Conservation (phyloP, 2,797 vertebrate genomes). For the Rhabdophis nuchalis region DNA sequence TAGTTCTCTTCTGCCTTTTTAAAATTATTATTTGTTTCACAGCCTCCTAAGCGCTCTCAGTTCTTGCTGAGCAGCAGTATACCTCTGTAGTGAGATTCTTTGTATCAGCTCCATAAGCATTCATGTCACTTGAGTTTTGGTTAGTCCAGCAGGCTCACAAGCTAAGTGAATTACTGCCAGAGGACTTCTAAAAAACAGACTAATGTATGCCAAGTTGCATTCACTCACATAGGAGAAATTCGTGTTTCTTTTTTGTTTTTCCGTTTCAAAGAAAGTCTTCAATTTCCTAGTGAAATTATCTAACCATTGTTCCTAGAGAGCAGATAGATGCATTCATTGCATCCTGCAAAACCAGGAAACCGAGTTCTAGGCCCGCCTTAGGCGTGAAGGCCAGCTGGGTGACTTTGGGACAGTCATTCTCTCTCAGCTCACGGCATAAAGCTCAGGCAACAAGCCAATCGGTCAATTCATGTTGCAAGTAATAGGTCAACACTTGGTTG, state of each 20-base stretch:
- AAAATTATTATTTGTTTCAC: background rate
- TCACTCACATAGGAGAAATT: background rate
- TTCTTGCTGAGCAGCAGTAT: background rate
- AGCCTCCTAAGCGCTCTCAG: background rate
- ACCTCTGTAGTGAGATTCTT: background rate
- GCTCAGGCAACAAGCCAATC: background rate
- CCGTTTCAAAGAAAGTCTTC: background rate
- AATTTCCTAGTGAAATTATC: background rate
- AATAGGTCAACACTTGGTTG: background rate
- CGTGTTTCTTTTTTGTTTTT: background rate
- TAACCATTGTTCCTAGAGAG: background rate
- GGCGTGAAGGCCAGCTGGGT: background rate
- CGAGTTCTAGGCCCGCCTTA: background rate
- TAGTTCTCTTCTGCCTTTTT: background rate
- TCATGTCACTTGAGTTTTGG: background rate
- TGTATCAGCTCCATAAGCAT: background rate
- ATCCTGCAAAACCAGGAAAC: background rate
- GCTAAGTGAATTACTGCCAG: background rate
- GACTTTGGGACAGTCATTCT: background rate
- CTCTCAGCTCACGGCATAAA: background rate
- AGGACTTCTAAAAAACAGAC: background rate
- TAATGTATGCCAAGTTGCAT: background rate
- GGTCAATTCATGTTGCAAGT: background rate
- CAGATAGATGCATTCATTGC: background rate
- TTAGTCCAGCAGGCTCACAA: background rate